Base-by-base conservation (phyloP, 2,797 vertebrate genomes). In the Psittacula derbiana region DNA sequence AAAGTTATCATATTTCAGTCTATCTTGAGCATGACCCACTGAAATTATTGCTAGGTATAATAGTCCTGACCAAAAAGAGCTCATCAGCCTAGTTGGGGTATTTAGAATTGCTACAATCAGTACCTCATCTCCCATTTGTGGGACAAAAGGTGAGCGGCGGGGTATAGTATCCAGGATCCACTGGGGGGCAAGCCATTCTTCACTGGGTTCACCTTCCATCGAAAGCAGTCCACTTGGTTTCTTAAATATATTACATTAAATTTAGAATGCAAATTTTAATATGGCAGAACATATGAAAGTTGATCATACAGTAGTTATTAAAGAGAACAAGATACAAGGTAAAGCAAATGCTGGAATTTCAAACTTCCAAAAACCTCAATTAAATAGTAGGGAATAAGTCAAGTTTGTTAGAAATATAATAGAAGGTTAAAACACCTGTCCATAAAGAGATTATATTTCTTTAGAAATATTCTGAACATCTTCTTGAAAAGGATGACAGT, bases 101-200 rank as follows among this genome's bases (percentile, higher is more conserved):
- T 58, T 16, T n/a, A 44, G 30, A 16, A 27, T 3, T 10, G 47
- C 27, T 66, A 16, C 12, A 5, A 15, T 40, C 57, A 6, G 97
- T 98, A 99, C 99, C 98, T 99, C 99, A 83, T 99, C 99, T 80
- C 99, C 99, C 99, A 99, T 99, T 90, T 99, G 99, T 11, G 99
- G 99, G 67, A 99, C 99, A 72, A 99, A 99, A 19, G 99, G 99
- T 17, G 99, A 99, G 70, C 99, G 98, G 12, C 98, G 98, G 17
- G 99, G 99, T 73, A 99, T 97, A 19, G 99, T 99, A 80, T 99
- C 99, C 97, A 99, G 98, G 94, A 99, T 99, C 99, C 99, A 99
- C 79, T 99, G 97, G 0, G 99, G 99, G 8, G 99, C 99, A 86
- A 99, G 97, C 99, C 99, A 99, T 80, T 99, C 99, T 57, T 99